These are phyloP conservation scores for Eucera pruinosa DNA, from an alignment of 2,888 invertebrate genomes.

Conservation along the genomic window DNA sequence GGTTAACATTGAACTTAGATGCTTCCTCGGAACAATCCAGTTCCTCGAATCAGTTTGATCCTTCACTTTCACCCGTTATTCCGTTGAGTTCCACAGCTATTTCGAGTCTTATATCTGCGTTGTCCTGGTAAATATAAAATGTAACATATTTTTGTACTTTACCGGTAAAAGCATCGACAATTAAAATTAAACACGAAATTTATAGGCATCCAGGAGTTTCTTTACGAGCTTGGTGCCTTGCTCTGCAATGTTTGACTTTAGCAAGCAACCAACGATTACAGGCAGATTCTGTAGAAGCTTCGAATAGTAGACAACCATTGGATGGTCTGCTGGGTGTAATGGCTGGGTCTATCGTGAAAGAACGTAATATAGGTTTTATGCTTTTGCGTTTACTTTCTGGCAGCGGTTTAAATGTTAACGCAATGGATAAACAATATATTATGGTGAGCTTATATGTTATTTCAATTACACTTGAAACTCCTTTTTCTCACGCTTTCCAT, in stretches of 20 bases:
- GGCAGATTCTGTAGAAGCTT: slow-evolving; percentile 74
- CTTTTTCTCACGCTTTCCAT: no score
- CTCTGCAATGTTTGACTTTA: slow-evolving; percentile 90
- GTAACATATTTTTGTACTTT: slow-evolving; percentile 2
- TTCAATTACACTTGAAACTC: no score
- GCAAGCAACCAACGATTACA: slow-evolving; percentile 87
- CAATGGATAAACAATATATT: slow-evolving; percentile 85
- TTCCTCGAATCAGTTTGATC: slow-evolving; percentile 85
- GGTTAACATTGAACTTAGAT: slow-evolving; percentile 93
- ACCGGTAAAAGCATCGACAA: background rate
- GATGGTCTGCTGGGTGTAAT: slow-evolving; percentile 85
- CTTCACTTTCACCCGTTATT: slow-evolving; percentile 87
- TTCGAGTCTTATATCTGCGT: slow-evolving; percentile 88
- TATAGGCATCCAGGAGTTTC: slow-evolving; percentile 88
- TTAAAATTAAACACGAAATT: slow-evolving; percentile 10
- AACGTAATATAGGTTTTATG: slow-evolving; percentile 89
- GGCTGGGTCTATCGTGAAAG: slow-evolving; percentile 88
- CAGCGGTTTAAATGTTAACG: slow-evolving; percentile 86
- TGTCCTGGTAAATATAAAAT: slow-evolving; percentile 85
- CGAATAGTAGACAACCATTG: slow-evolving; percentile 76
- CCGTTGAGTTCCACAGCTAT: slow-evolving; percentile 88
- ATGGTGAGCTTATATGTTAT: slow-evolving; percentile 78
- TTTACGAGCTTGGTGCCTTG: slow-evolving; percentile 91
- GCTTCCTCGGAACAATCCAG: slow-evolving; percentile 83
- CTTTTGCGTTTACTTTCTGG: slow-evolving; percentile 89